Percentiles rank a stretch among this genome's conserved stretches.
phyloP scores from a whole-genome alignment of 2,113 vertebrate species.

The Columbina picui region DNA sequence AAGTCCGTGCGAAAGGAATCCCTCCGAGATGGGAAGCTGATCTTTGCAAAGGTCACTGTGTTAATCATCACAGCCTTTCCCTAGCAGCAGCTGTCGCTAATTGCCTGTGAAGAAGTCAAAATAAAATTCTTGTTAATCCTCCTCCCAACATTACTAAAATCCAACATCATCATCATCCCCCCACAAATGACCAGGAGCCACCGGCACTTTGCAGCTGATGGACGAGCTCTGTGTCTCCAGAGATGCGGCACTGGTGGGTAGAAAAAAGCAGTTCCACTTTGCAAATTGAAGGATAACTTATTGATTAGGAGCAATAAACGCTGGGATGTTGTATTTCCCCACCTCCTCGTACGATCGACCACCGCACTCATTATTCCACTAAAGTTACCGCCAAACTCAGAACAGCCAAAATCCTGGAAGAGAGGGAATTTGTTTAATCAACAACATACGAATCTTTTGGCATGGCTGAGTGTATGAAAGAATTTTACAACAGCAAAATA shows the following conservation, averaged over 20 bases:
- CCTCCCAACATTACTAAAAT: conserved; percentile 4
- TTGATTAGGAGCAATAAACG: background rate
- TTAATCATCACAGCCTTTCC: conserved; percentile 42
- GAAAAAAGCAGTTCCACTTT: background rate
- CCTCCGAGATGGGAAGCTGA: conserved; percentile 8
- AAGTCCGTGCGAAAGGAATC: background rate
- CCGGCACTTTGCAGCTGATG: background rate
- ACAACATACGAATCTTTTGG: conserved; percentile 55
- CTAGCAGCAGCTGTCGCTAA: conserved; percentile 35
- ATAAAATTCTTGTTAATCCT: conserved; percentile 49
- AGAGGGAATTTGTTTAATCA: conserved; percentile 57
- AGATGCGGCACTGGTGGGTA: rapidly evolving
- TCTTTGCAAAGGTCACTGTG: conserved; percentile 50
- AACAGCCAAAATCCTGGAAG: conserved; percentile 19
- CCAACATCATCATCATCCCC: background rate
- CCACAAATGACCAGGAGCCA: background rate
- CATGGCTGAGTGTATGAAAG: background rate
- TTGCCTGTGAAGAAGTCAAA: conserved; percentile 42
- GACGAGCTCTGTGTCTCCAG: background rate
- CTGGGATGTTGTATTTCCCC: background rate
- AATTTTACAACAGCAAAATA: conserved; percentile 32
- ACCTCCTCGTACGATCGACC: background rate
- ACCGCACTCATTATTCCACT: background rate
- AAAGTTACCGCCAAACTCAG: background rate
- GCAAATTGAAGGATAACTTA: background rate